phyloP scores from a whole-genome alignment of 2,888 invertebrate species.

The Melanophora roralis region DNA sequence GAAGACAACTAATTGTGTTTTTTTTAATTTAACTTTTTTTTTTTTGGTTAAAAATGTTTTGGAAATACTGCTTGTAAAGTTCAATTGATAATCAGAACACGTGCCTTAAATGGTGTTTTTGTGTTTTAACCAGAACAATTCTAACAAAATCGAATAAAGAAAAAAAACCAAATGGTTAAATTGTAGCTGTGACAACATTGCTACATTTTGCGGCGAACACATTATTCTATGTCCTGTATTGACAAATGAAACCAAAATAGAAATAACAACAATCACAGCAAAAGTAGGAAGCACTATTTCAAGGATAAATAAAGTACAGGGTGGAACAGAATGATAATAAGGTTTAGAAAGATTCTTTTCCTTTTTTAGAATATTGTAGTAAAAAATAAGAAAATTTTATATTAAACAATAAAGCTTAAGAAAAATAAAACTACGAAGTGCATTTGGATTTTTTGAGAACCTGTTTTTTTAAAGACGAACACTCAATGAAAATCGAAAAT shows the following conservation, averaged over 20 bases:
- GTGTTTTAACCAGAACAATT: not conserved
- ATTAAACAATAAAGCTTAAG: too few species aligned
- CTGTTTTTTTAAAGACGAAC: too few species aligned
- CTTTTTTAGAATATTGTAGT: too few species aligned
- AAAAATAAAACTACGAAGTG: too few species aligned
- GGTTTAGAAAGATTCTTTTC: too few species aligned
- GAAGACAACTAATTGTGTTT: too few species aligned
- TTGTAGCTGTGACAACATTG: conserved; percentile 21
- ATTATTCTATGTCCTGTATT: conserved; percentile 16
- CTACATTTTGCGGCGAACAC: conserved; percentile 36
- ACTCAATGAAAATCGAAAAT: too few species aligned
- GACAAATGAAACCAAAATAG: conserved; percentile 9
- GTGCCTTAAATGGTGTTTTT: conserved; percentile 2
- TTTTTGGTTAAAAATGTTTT: not conserved
- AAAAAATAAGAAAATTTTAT: too few species aligned
- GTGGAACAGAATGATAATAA: too few species aligned
- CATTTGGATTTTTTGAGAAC: too few species aligned
- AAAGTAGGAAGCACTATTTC: not conserved
- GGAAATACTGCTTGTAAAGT: not conserved
- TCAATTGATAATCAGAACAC: not conserved
- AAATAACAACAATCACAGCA: not conserved
- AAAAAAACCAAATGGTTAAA: conserved; percentile 7
- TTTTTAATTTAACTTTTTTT: not conserved
- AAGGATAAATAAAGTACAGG: too few species aligned
- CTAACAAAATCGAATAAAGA: conserved; percentile 13